These are phyloP conservation scores for Redunca redunca DNA, from an alignment of 2,113 vertebrate genomes.

Conservation along the genomic window DNA sequence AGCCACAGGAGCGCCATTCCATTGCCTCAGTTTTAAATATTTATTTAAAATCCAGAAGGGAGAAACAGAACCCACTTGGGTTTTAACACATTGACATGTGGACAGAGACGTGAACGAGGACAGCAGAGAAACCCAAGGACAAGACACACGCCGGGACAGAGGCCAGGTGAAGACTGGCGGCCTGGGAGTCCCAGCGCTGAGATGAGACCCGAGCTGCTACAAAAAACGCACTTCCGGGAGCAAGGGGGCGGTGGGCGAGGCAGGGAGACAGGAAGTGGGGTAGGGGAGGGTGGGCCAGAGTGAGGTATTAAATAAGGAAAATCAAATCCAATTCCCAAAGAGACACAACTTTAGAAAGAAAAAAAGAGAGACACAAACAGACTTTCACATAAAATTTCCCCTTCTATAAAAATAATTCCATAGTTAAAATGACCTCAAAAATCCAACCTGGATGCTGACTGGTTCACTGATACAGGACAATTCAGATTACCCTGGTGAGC, in stretches of 20 bases:
- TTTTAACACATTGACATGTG: constrained; percentile 54
- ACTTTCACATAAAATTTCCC: constrained; percentile 74
- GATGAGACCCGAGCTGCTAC: neutral
- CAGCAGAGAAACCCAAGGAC: neutral
- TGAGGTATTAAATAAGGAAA: constrained; percentile 76
- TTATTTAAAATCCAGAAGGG: constrained; percentile 79
- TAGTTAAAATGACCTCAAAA: constrained; percentile 66
- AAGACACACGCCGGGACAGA: neutral
- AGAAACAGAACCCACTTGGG: neutral
- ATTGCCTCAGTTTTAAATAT: constrained; percentile 85
- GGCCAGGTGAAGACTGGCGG: neutral
- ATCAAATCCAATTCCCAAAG: constrained; percentile 64
- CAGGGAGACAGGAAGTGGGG: neutral
- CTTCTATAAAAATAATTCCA: constrained; percentile 80
- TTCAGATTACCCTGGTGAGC: constrained; percentile 70
- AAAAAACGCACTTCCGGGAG: neutral
- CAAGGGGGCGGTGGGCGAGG: neutral
- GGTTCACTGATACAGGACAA: constrained; percentile 61
- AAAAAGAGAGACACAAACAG: constrained; percentile 57
- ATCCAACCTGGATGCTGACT: constrained; percentile 65
- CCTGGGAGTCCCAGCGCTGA: neutral
- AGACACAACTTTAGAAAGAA: constrained; percentile 68
- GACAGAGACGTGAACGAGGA: constrained; percentile 45
- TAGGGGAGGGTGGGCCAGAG: neutral
- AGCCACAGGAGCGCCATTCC: constrained; percentile 22